Conservation (phyloP, 2,113 vertebrate genomes). For the Menura novaehollandiae region DNA sequence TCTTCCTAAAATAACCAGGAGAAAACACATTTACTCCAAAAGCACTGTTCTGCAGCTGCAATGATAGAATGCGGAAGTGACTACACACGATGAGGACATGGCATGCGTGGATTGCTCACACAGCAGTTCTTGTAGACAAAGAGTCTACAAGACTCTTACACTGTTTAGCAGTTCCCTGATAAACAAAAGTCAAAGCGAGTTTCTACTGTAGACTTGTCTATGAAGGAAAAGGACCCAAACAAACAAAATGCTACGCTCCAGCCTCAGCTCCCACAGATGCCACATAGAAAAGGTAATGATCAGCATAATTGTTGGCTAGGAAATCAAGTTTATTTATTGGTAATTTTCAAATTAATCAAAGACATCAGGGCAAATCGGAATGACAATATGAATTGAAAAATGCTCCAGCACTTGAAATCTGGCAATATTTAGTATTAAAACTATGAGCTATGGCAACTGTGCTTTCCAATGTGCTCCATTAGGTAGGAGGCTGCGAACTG, state of each 20-base stretch:
- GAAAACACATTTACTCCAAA: not conserved
- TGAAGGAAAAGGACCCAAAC: not conserved
- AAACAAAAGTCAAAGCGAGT: not conserved
- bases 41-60: not conserved
- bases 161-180: no score
- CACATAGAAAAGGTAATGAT: not conserved
- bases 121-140: not conserved
- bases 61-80: not conserved
- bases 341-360: not conserved
- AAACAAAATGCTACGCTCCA: not conserved
- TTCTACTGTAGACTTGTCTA: not conserved
- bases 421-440: not conserved
- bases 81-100: not conserved
- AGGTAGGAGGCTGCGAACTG: not conserved
- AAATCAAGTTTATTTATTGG: not conserved
- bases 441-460: not conserved
- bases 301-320: not conserved
- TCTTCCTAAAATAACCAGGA: not conserved
- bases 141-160: no score
- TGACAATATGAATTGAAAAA: not conserved
- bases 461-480: not conserved
- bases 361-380: not conserved
- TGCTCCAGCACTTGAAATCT: not conserved
- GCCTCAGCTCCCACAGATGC: not conserved
- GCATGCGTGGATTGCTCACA: not conserved